Percentiles rank a stretch among this genome's conserved stretches.
Evolutionary conservation across 2,888 invertebrate genomes (phyloP).

Genomic region (Harpagoxenus sublaevis): DNA sequence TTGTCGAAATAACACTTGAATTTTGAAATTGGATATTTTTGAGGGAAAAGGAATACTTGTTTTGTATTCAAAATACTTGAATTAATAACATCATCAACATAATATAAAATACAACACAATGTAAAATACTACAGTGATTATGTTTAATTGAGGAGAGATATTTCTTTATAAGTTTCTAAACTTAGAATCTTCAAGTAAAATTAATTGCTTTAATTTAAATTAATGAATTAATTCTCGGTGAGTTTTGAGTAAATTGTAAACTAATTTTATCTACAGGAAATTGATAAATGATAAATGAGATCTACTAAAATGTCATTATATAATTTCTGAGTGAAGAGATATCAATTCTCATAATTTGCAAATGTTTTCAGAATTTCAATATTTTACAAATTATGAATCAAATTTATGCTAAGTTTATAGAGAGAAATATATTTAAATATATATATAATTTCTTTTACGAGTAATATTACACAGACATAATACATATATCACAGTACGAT

Average conservation of each 20-base stretch:
- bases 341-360: neutral
- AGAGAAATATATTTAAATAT: neutral
- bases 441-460: neutral
- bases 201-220: constrained; percentile 12
- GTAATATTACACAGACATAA: neutral
- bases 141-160: neutral
- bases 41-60: neutral
- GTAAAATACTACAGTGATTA: neutral
- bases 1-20: neutral
- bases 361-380: neutral
- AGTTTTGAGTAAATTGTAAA: neutral
- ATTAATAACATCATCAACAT: neutral
- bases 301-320: neutral
- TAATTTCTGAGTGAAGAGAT: neutral
- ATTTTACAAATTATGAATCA: neutral
- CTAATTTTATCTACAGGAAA: neutral
- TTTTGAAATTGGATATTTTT: neutral
- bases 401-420: neutral
- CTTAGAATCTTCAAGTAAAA: neutral
- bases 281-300: neutral
- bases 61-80: neutral
- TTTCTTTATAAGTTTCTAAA: constrained; percentile 3
- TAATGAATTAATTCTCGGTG: neutral
- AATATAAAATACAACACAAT: neutral
- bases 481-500: neutral